These are phyloP conservation scores for Ctenoplectra terminalis DNA, from an alignment of 1,140 invertebrate species.

Conservation along the genomic window DNA sequence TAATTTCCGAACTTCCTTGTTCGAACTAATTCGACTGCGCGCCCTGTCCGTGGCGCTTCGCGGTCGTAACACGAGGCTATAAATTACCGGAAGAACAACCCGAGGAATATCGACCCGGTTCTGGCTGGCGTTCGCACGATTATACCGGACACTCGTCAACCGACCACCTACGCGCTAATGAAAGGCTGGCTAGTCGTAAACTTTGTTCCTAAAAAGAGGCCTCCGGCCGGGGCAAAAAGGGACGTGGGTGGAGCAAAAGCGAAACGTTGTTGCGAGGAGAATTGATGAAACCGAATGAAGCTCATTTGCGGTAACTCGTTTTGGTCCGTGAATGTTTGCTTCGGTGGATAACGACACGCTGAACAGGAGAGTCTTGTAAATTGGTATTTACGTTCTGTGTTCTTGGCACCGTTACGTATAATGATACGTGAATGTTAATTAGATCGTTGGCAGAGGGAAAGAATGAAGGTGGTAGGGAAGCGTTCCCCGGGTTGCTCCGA, in stretches of 20 bases:
- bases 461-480: neutral
- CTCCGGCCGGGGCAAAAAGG: no score
- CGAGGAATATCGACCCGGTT: constrained; percentile 24
- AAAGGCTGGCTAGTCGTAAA: constrained; percentile 7
- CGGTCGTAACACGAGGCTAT: constrained; percentile 30
- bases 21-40: constrained; percentile 36
- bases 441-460: neutral
- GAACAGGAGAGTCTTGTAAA: neutral
- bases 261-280: neutral
- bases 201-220: neutral
- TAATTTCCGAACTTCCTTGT: constrained; percentile 52
- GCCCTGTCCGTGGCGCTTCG: constrained; percentile 1
- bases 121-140: constrained; percentile 1
- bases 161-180: constrained; percentile 8
- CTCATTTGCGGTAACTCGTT: neutral
- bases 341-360: neutral
- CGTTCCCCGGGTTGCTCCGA: neutral
- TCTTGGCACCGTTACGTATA: neutral
- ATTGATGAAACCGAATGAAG: neutral
- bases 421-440: neutral
- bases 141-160: constrained; percentile 16
- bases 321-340: neutral
- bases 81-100: constrained; percentile 52
- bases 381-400: neutral
- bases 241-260: neutral